phyloP scores from a whole-genome alignment of 2,797 vertebrate genomes.

The Darevskia mixta region DNA sequence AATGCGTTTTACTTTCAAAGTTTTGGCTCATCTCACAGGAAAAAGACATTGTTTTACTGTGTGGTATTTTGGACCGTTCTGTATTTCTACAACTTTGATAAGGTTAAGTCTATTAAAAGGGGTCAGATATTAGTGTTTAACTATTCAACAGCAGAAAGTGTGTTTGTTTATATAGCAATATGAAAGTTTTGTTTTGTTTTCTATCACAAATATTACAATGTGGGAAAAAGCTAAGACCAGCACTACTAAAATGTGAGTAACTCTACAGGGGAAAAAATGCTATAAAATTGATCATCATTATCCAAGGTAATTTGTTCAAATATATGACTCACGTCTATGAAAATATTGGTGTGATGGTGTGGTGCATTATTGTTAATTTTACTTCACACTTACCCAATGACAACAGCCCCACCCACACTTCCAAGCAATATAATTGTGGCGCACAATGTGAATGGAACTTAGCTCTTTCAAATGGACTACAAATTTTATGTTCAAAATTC shows the following conservation, averaged over 20 bases:
- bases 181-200: background rate
- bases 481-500: too few relatives aligned
- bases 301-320: background rate
- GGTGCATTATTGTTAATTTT: too few relatives aligned
- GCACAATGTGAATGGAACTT: background rate
- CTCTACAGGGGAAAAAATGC: background rate
- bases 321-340: background rate
- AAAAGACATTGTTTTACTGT: constrained; percentile 30
- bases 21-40: constrained; percentile 20
- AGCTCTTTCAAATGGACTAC: too few relatives aligned
- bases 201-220: background rate
- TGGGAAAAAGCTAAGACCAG: background rate
- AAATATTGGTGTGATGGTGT: background rate
- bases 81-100: constrained; percentile 54
- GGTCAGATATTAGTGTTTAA: constrained; percentile 19
- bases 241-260: background rate
- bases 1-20: constrained; percentile 56
- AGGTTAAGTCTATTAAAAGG: constrained; percentile 46
- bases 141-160: background rate
- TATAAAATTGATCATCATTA: background rate
- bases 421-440: background rate
- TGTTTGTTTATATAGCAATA: background rate
- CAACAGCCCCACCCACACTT: background rate
- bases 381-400: background rate
- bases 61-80: constrained; percentile 29